These are phyloP conservation scores for Arizona elegans DNA, from an alignment of 2,113 vertebrate species.

Conservation along the genomic window DNA sequence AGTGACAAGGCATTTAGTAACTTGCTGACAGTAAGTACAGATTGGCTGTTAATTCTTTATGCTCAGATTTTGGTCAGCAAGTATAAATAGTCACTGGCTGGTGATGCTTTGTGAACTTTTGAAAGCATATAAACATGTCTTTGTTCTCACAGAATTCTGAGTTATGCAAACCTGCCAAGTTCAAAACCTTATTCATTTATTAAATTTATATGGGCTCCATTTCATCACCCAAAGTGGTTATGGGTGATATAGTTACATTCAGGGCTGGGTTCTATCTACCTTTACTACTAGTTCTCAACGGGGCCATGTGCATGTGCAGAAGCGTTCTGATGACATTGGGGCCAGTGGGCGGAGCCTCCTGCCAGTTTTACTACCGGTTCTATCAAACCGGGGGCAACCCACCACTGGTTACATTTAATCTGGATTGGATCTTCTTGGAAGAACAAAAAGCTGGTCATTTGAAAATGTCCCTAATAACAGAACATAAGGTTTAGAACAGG, in stretches of 20 bases:
- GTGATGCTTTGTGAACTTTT: not conserved
- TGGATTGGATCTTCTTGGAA: not conserved
- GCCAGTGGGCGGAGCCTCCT: no score
- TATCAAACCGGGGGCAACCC: no score
- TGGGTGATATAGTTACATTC: not conserved
- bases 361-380: no score
- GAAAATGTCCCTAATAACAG: not conserved
- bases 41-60: not conserved
- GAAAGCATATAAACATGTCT: not conserved
- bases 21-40: not conserved
- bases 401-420: not conserved
- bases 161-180: not conserved
- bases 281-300: no score
- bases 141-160: not conserved
- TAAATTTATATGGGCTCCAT: not conserved
- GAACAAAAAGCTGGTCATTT: not conserved
- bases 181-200: not conserved
- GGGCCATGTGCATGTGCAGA: no score
- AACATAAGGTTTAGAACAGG: not conserved
- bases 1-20: not conserved
- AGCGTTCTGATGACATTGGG: no score
- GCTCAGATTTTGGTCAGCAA: not conserved
- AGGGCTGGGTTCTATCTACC: no score
- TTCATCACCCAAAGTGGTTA: not conserved
- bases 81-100: not conserved